Conservation (phyloP, 2,113 vertebrate species). For the Glaucidium brasilianum region DNA sequence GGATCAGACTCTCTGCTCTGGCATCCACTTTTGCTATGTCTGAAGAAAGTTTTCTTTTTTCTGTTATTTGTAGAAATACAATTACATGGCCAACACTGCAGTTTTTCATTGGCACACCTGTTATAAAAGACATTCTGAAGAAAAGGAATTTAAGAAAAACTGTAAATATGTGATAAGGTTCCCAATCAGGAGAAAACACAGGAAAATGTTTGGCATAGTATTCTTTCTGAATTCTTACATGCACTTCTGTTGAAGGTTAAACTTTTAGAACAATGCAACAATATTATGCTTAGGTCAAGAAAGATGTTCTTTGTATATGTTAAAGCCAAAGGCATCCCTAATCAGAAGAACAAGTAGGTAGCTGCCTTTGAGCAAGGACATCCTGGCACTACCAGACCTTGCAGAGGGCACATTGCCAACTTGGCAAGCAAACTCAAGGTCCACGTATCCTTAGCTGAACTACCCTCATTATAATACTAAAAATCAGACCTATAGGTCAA, state of each 20-base stretch:
- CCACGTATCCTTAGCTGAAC: too few relatives aligned
- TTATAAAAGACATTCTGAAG: not conserved
- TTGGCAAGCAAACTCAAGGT: too few relatives aligned
- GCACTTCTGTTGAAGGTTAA: not conserved
- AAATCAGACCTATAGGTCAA: too few relatives aligned
- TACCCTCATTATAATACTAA: too few relatives aligned
- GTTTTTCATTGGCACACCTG: not conserved
- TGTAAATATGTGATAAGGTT: not conserved
- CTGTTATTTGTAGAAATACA: not conserved
- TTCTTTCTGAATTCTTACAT: not conserved
- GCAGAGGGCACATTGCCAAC: too few relatives aligned
- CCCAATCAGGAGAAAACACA: not conserved
- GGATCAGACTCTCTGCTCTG: not conserved
- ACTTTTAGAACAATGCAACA: too few relatives aligned
- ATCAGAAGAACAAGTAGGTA: too few relatives aligned
- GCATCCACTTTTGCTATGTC: not conserved
- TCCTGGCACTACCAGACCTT: too few relatives aligned
- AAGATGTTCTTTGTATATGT: too few relatives aligned
- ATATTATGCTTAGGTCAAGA: too few relatives aligned
- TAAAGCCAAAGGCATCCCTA: too few relatives aligned
- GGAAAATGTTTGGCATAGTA: not conserved
- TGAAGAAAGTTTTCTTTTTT: not conserved
- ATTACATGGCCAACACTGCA: accelerated
- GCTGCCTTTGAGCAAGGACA: too few relatives aligned
- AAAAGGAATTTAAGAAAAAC: not conserved